phyloP scores from a whole-genome alignment of 2,113 vertebrate genomes.

The Xerus inauris region DNA sequence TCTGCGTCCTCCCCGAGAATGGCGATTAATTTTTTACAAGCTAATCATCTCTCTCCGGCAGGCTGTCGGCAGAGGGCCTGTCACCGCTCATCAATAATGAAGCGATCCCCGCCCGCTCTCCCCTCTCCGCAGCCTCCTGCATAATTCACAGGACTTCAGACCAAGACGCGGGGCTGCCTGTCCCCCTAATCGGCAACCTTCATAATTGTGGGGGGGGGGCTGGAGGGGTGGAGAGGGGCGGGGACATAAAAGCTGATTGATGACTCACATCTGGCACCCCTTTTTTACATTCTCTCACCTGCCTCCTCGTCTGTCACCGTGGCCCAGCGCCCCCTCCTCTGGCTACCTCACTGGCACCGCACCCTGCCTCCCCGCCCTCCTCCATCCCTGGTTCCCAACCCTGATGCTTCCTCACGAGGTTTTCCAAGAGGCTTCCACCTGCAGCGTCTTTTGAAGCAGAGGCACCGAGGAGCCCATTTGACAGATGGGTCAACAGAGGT shows the following conservation, averaged over 20 bases:
- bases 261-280: neutral
- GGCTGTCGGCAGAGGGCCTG: slow-evolving; percentile 84
- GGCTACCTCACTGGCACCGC: rapidly evolving
- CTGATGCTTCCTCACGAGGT: rapidly evolving
- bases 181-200: slow-evolving; percentile 64
- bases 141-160: slow-evolving; percentile 86
- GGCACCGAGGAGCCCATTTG: neutral
- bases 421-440: neutral
- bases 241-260: neutral
- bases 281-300: neutral
- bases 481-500: slow-evolving; percentile 8
- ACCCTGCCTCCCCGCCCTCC: neutral
- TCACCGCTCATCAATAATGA: slow-evolving; percentile 90
- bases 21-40: slow-evolving; percentile 86
- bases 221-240: neutral
- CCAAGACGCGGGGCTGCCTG: neutral
- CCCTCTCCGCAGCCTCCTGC: slow-evolving; percentile 78
- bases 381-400: neutral
- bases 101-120: slow-evolving; percentile 70
- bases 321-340: neutral
- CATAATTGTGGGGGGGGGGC: slow-evolving; percentile 17
- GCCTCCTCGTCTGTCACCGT: neutral
- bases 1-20: slow-evolving; percentile 79
- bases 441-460: neutral
- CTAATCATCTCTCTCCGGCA: slow-evolving; percentile 87